Evolutionary conservation across 2,113 vertebrate genomes (phyloP).

Genomic region (Probosciger aterrimus): DNA sequence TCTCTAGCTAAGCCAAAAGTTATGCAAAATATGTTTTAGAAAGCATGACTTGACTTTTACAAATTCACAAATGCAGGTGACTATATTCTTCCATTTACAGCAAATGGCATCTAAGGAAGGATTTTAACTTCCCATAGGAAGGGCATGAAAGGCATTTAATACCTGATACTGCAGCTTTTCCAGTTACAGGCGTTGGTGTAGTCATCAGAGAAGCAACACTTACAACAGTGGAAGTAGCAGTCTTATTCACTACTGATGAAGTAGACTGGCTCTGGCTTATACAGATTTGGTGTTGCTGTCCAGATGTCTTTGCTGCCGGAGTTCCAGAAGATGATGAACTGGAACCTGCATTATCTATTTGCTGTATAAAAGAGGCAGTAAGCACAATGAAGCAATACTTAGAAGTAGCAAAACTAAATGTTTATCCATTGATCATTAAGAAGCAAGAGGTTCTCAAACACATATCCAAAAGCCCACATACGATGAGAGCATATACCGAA

Average conservation of each 20-base stretch:
- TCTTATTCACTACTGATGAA: constrained; percentile 62
- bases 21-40: background rate
- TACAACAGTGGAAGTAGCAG: constrained; percentile 61
- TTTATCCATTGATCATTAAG: background rate
- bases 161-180: constrained; percentile 90
- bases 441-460: background rate
- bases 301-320: constrained; percentile 61
- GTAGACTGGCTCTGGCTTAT: constrained; percentile 57
- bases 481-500: background rate
- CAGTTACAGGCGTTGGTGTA: constrained; percentile 70
- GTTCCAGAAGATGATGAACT: constrained; percentile 48
- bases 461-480: background rate
- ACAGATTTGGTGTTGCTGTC: constrained; percentile 71
- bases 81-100: background rate
- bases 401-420: background rate
- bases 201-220: constrained; percentile 81
- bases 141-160: background rate
- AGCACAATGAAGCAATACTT: background rate
- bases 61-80: background rate
- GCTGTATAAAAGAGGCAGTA: background rate
- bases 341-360: constrained; percentile 59
- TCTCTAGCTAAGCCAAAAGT: background rate
- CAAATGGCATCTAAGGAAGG: background rate
- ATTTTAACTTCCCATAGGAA: background rate
- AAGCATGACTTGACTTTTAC: background rate